Evolutionary conservation across 1,140 invertebrate genomes (phyloP).

Genomic region (Hetaerina americana): DNA sequence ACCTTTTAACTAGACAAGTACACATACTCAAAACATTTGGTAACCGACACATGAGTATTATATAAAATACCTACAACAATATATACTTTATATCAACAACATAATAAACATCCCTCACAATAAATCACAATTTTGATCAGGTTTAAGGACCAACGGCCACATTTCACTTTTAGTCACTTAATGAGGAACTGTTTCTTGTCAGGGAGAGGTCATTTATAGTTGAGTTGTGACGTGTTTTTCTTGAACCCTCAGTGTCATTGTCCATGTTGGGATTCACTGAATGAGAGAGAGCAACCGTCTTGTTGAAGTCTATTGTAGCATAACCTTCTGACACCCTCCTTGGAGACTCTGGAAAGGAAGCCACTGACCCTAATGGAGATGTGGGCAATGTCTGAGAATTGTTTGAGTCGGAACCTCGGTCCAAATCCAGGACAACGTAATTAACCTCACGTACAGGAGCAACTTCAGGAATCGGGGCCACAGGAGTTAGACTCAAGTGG

Average conservation of each 20-base stretch:
- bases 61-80: conserved; percentile 1
- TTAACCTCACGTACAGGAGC: conserved; percentile 37
- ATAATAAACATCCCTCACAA: not conserved
- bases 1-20: not conserved
- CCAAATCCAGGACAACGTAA: conserved; percentile 63
- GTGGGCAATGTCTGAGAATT: conserved; percentile 19
- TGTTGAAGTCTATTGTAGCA: conserved; percentile 87
- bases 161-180: not conserved
- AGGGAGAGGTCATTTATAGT: conserved; percentile 33
- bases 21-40: not conserved
- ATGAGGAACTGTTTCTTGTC: not conserved
- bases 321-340: conserved; percentile 55
- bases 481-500: not conserved
- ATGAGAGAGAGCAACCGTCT: conserved; percentile 72
- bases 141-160: not conserved
- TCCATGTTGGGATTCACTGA: conserved; percentile 39
- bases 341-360: conserved; percentile 31
- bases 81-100: not conserved
- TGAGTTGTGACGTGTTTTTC: conserved; percentile 52
- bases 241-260: conserved; percentile 39
- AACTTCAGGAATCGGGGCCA: not conserved
- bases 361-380: conserved; percentile 21
- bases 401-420: conserved; percentile 22
- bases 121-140: not conserved
- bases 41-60: not conserved